Evolutionary conservation across 2,888 invertebrate genomes (phyloP).

Genomic region (Mythimna impura): DNA sequence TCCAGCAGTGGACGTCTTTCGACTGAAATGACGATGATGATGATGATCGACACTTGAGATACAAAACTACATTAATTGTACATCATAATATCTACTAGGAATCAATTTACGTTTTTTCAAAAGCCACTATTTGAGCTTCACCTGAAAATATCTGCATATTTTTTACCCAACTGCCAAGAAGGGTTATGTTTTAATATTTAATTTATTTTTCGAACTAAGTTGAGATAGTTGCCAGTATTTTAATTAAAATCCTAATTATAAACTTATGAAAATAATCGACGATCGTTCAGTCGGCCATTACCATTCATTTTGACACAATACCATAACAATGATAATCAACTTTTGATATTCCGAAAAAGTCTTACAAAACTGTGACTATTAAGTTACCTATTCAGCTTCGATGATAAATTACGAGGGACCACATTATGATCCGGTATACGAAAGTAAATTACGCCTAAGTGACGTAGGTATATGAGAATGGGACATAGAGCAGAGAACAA

Average conservation of each 20-base stretch:
- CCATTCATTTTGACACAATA: constrained; percentile 12
- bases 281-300: background rate
- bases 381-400: constrained; percentile 35
- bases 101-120: no score
- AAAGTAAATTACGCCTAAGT: constrained; percentile 50
- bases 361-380: constrained; percentile 31
- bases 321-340: constrained; percentile 21
- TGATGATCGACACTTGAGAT: no score
- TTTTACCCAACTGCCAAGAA: no score
- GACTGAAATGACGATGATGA: no score
- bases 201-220: no score
- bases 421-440: constrained; percentile 45
- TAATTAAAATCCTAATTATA: background rate
- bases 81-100: no score
- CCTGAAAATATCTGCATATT: no score
- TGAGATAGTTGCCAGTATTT: background rate
- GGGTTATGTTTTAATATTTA: no score
- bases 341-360: constrained; percentile 18
- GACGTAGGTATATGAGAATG: constrained; percentile 28
- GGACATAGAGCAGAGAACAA: background rate
- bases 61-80: no score
- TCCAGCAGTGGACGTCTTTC: no score
- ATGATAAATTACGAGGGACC: constrained; percentile 54
- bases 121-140: no score
- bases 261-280: background rate